Evolutionary conservation across 2,113 vertebrate species (phyloP).

Genomic region (Lates calcarifer): DNA sequence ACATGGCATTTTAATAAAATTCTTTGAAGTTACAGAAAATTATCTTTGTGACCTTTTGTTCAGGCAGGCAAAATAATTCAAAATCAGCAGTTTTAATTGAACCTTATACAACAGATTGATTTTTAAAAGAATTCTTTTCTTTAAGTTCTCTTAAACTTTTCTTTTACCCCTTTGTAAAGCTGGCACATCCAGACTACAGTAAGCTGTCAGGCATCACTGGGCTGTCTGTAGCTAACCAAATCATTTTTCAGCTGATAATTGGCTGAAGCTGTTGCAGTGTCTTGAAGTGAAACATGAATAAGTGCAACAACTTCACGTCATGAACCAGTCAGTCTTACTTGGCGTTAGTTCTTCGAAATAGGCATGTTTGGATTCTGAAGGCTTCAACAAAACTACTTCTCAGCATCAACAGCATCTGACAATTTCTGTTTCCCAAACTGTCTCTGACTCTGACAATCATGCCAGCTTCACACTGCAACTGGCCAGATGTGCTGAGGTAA

Average conservation of each 20-base stretch:
- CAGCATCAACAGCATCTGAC: neutral
- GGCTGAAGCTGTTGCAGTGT: neutral
- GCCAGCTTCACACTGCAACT: neutral
- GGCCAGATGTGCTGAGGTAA: too few relatives aligned
- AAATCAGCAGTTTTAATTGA: neutral
- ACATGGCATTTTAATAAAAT: too few relatives aligned
- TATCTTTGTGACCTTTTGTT: neutral
- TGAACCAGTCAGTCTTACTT: neutral
- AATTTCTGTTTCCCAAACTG: neutral
- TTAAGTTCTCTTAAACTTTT: neutral
- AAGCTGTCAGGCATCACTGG: neutral
- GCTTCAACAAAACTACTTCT: neutral
- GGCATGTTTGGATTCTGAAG: neutral
- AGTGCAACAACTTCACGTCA: neutral
- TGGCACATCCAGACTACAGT: neutral
- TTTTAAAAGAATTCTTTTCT: neutral
- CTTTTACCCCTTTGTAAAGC: neutral
- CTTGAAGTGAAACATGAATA: neutral
- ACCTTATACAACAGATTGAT: neutral
- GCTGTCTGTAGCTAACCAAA: neutral
- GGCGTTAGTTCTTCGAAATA: neutral
- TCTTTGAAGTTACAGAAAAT: too few relatives aligned
- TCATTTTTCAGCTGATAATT: constrained; percentile 6
- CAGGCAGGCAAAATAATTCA: neutral
- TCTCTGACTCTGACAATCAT: neutral